Percentiles rank a stretch among this genome's conserved stretches.
Evolutionary conservation across 2,797 vertebrate genomes (phyloP).

Genomic region (Pipistrellus pygmaeus): DNA sequence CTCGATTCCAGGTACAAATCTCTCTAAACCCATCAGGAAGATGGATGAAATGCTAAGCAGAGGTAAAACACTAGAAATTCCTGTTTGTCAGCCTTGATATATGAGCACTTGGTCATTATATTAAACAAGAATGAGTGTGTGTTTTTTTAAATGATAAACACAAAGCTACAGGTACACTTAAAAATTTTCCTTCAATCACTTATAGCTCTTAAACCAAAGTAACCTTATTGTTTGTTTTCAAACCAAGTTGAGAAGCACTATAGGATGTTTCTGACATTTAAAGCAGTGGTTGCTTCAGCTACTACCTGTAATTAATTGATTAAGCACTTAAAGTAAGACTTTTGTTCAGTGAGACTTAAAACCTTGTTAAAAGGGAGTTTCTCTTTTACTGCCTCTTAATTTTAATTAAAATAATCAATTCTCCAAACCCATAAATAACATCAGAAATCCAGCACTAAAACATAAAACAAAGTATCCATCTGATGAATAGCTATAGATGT

Average conservation of each 20-base stretch:
- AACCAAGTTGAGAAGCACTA: not conserved
- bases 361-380: constrained; percentile 38
- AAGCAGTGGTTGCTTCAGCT: not conserved
- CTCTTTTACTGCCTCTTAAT: constrained; percentile 39
- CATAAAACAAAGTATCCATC: constrained; percentile 65
- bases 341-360: not conserved
- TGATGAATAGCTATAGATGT: constrained; percentile 65
- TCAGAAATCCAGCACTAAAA: constrained; percentile 51
- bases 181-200: not conserved
- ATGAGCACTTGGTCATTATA: constrained; percentile 9
- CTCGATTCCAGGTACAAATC: constrained; percentile 60
- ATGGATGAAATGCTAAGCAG: constrained; percentile 64
- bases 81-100: constrained; percentile 30
- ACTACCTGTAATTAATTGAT: not conserved
- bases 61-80: constrained; percentile 40
- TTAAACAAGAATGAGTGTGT: constrained; percentile 52
- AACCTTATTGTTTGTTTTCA: not conserved
- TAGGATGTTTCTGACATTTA: constrained; percentile 12
- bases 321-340: not conserved
- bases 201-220: not conserved
- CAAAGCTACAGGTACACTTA: not conserved
- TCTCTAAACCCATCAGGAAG: constrained; percentile 56
- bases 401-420: constrained; percentile 63
- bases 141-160: not conserved
- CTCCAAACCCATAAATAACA: constrained; percentile 50